Evolutionary conservation across 2,888 invertebrate genomes (phyloP).

Genomic region (Netelia melanura): DNA sequence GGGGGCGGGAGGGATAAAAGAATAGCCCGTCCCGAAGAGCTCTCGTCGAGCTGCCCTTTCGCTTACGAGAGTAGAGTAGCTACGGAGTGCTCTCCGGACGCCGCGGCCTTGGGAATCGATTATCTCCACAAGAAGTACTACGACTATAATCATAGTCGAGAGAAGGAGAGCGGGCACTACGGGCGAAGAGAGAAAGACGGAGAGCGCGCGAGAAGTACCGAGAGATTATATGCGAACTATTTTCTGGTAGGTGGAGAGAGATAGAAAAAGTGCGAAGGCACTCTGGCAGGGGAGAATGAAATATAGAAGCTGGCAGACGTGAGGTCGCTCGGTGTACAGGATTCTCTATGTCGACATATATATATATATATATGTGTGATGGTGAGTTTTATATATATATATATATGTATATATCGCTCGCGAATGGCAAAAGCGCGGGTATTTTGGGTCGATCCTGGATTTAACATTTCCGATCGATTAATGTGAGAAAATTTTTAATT

Average conservation of each 20-base stretch:
- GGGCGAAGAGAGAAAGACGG: background rate
- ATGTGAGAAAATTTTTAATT: too few species aligned
- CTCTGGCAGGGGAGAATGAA: constrained; percentile 32
- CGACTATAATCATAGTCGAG: constrained; percentile 52
- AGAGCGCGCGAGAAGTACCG: constrained; percentile 4
- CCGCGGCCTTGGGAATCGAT: constrained; percentile 58
- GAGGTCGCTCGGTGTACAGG: constrained; percentile 44
- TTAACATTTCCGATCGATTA: too few species aligned
- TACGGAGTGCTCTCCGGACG: background rate
- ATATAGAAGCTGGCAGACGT: constrained; percentile 47
- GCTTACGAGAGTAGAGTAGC: constrained; percentile 24
- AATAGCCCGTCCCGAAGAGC: background rate
- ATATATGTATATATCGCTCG: background rate
- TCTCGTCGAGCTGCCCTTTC: constrained; percentile 32
- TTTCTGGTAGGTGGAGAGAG: constrained; percentile 29
- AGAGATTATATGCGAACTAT: constrained; percentile 40
- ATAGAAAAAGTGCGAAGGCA: background rate
- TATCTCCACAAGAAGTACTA: constrained; percentile 56
- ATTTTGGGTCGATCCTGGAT: background rate
- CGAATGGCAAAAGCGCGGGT: constrained; percentile 10
- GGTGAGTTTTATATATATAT: background rate
- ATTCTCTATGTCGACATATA: constrained; percentile 22
- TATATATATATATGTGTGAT: background rate
- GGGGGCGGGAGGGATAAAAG: background rate
- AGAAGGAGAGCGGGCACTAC: background rate